These are phyloP conservation scores for Pygocentrus nattereri DNA, from an alignment of 2,797 vertebrate species.

Conservation along the genomic window DNA sequence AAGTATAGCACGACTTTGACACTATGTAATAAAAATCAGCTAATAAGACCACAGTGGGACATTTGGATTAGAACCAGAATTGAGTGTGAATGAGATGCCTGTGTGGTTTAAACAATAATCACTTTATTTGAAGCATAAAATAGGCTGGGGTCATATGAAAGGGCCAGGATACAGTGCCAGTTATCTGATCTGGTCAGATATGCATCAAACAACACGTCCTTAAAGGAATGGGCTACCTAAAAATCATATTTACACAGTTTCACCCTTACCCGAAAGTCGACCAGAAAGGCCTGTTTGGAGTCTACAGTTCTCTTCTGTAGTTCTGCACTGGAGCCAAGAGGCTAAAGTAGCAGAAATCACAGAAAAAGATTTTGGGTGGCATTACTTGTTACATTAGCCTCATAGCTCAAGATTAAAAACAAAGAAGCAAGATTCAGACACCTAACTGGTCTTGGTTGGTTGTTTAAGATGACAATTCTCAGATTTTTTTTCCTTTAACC, in stretches of 20 bases:
- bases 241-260: background rate
- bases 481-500: too few relatives aligned
- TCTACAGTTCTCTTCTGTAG: too few relatives aligned
- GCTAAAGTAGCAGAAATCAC: too few relatives aligned
- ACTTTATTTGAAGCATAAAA: constrained; percentile 16
- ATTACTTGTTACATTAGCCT: too few relatives aligned
- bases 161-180: background rate
- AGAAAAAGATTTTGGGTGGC: too few relatives aligned
- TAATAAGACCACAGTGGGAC: constrained; percentile 6
- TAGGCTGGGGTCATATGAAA: background rate
- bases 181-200: background rate
- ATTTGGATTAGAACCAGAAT: constrained; percentile 34
- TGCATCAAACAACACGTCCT: background rate
- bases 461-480: too few relatives aligned
- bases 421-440: too few relatives aligned
- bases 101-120: constrained; percentile 36
- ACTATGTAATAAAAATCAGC: constrained; percentile 40
- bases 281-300: background rate
- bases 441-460: too few relatives aligned
- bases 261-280: background rate
- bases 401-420: too few relatives aligned
- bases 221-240: background rate
- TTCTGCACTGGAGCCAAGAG: too few relatives aligned
- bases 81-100: constrained; percentile 15
- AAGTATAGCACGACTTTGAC: background rate